Evolutionary conservation across 2,888 invertebrate genomes (phyloP).

Genomic region (Trissonchulus sp.): DNA sequence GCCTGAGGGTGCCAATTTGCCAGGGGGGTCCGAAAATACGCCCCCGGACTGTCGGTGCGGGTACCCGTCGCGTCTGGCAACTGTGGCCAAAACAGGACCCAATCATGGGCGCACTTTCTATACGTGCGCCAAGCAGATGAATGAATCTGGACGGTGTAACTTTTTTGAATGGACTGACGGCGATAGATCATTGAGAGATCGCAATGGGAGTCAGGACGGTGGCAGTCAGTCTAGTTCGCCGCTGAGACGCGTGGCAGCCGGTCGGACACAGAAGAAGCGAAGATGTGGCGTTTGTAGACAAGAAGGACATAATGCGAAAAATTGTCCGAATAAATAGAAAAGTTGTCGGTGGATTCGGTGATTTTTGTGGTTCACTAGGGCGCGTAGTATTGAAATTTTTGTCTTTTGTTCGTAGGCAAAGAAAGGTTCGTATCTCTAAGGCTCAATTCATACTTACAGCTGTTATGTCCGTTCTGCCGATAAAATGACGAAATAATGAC

Average conservation of each 20-base stretch:
- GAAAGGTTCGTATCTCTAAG: too few relatives aligned
- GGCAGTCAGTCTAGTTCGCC: neutral
- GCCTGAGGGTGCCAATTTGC: neutral
- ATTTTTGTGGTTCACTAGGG: too few relatives aligned
- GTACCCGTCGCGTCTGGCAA: neutral
- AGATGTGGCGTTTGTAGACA: conserved; percentile 16
- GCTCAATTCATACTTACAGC: too few relatives aligned
- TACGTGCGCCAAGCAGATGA: neutral
- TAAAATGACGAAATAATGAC: too few relatives aligned
- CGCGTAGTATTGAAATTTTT: too few relatives aligned
- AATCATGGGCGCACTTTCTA: conserved; percentile 32
- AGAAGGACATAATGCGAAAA: conserved; percentile 7
- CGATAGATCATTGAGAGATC: neutral
- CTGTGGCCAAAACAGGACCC: neutral
- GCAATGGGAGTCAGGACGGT: neutral
- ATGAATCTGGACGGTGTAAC: neutral
- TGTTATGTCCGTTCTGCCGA: too few relatives aligned
- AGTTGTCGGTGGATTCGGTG: too few relatives aligned
- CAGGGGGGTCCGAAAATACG: neutral
- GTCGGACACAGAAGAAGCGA: neutral
- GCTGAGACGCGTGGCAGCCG: neutral
- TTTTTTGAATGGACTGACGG: conserved; percentile 40
- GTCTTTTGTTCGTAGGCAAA: too few relatives aligned
- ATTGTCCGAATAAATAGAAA: conserved; percentile 15
- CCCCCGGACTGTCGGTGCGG: neutral